Evolutionary conservation across 2,888 invertebrate genomes (phyloP), one percentile per base, ranked within the genome.

Genomic region (Phasia obesa): DNA sequence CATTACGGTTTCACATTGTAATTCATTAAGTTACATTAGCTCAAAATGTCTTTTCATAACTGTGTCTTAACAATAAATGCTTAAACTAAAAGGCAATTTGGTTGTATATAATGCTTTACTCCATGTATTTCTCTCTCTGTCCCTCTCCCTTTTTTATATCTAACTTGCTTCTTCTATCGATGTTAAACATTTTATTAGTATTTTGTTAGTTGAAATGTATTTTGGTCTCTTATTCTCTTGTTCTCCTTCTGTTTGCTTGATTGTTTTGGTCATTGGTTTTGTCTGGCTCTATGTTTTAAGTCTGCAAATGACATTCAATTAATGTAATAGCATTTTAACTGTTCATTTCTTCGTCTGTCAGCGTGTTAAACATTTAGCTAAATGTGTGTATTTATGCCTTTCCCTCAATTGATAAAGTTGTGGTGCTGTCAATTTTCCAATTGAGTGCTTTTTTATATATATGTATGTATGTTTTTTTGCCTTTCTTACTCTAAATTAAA

Each of bases 271-370:
- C 35, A 23, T 21, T 53, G 19, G 25, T 15, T 42, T 62, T 53
- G 53, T 44, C 15, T 60, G 51, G 17, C 55, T 31, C 27, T 67
- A 49, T 21, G 17, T 42, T 77, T n/a, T 44, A 51, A 25, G 55
- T 55, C 76, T 81, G 81, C 27, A 62, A 81, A 77, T 77, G 81
- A 55, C 81, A 81, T 77, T 81, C 73, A 81, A 81, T 81, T 81
- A 81, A 77, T 77, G 76, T 77, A 73, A 73, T 71, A 71, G 60
- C 57, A 71, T 67, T 81, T 81, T 67, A 76, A 67, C 67, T 77
- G 81, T 73, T 81, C 81, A 81, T 69, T 81, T 81, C 53, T 81
- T 81, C 53, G 60, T 62, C 59, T 71, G 71, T 53, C 71, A 71
- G 60, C 51, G 42, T 42, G 35, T 27, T 59, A 38, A 69, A 35